Conservation (phyloP, 2,888 invertebrate species). For the Lycocerus yunnanus region DNA sequence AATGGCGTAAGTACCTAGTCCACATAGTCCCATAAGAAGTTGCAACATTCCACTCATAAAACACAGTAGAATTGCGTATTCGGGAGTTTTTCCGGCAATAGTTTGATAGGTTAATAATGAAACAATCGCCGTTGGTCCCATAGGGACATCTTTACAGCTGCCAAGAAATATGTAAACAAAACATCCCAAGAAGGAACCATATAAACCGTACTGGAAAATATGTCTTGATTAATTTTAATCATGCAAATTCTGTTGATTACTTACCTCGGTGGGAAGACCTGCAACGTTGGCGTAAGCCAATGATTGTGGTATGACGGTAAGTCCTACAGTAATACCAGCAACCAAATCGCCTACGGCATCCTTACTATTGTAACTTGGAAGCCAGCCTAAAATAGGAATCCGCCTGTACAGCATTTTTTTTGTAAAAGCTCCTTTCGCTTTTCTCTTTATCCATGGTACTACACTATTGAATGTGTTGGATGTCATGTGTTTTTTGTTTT, state of each 20-base stretch:
- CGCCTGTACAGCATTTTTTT: constrained; percentile 74
- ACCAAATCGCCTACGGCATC: constrained; percentile 85
- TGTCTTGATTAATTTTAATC: not conserved
- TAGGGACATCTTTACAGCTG: constrained; percentile 89
- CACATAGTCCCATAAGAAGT: constrained; percentile 79
- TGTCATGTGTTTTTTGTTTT: constrained; percentile 31
- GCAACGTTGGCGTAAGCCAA: constrained; percentile 82
- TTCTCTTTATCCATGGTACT: constrained; percentile 54
- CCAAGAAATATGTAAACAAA: constrained; percentile 90
- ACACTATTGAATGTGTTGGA: constrained; percentile 38
- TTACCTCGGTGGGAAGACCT: constrained; percentile 72
- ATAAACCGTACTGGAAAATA: constrained; percentile 76
- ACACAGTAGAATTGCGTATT: constrained; percentile 76
- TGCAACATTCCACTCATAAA: constrained; percentile 77
- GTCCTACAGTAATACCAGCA: constrained; percentile 89
- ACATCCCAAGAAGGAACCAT: constrained; percentile 91
- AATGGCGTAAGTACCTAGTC: constrained; percentile 63
- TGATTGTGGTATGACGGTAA: constrained; percentile 92
- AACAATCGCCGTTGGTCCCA: constrained; percentile 91
- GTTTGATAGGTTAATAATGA: constrained; percentile 84
- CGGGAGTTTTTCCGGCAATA: constrained; percentile 65
- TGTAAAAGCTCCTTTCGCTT: constrained; percentile 61
- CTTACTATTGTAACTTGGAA: constrained; percentile 73
- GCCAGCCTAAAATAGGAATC: constrained; percentile 76
- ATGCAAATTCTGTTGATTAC: constrained; percentile 25